Percentiles rank a stretch among this genome's conserved stretches.
These are phyloP conservation scores for Oenanthe melanoleuca DNA, from an alignment of 2,113 vertebrate species.

Conservation along the genomic window DNA sequence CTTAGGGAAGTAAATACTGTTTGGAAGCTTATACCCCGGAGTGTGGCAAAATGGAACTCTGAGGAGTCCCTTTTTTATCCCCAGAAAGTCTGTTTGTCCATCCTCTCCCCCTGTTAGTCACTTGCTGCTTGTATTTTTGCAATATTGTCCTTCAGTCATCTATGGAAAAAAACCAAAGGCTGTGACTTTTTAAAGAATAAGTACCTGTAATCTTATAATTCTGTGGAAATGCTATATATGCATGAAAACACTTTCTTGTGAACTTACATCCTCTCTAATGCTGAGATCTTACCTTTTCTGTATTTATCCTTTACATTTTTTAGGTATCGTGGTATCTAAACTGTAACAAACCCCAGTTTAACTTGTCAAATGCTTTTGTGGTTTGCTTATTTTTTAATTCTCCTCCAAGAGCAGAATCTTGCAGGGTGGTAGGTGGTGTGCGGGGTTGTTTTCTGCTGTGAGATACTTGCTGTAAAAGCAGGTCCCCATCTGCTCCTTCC, in stretches of 20 bases:
- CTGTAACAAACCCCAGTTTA: not conserved
- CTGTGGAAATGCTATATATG: not conserved
- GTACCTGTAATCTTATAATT: not conserved
- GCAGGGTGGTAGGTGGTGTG: not conserved
- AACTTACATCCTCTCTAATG: not conserved
- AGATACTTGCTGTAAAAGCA: not conserved
- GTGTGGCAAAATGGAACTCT: not conserved
- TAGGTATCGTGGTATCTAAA: not conserved
- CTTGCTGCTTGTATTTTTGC: not conserved
- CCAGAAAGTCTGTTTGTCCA: not conserved
- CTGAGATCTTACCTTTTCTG: not conserved
- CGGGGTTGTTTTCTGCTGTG: not conserved
- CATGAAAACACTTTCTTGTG: not conserved
- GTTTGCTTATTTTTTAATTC: not conserved
- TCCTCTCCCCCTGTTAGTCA: fast-evolving
- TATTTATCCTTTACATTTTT: not conserved
- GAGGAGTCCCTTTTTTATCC: fast-evolving
- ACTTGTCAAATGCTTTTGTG: not conserved
- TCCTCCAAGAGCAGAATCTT: not conserved
- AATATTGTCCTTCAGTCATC: not conserved
- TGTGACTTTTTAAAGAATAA: not conserved
- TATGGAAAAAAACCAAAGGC: not conserved
- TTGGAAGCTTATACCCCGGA: not conserved
- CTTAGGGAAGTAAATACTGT: not conserved
- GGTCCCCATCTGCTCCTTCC: not conserved